phyloP scores from a whole-genome alignment of 2,113 vertebrate species.

The Callipepla californica region DNA sequence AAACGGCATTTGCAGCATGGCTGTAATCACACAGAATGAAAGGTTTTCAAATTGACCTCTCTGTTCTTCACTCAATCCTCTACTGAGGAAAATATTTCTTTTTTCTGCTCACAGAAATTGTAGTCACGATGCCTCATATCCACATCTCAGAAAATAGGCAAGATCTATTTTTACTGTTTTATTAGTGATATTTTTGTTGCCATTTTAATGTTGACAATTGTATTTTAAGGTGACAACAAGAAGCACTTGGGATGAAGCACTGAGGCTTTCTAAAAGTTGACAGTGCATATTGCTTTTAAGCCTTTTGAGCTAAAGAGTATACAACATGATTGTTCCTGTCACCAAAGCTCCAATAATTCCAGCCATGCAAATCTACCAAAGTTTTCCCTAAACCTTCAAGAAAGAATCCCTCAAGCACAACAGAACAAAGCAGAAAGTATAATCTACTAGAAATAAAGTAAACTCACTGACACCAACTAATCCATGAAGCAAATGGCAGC shows the following conservation, averaged over 20 bases:
- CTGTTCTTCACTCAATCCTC: slow-evolving; percentile 49
- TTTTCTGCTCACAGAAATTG: slow-evolving; percentile 39
- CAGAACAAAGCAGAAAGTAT: neutral
- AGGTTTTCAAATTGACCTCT: slow-evolving; percentile 67
- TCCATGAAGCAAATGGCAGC: neutral
- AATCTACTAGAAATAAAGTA: neutral
- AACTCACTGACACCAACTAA: neutral
- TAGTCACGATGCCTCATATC: neutral
- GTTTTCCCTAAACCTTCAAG: neutral
- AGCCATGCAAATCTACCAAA: neutral
- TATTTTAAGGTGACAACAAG: neutral
- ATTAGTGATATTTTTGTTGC: slow-evolving; percentile 14
- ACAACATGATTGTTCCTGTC: neutral
- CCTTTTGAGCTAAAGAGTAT: neutral
- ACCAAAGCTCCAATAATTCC: neutral
- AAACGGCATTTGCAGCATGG: slow-evolving; percentile 70
- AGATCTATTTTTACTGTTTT: slow-evolving; percentile 22
- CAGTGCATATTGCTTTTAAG: neutral
- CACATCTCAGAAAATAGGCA: slow-evolving; percentile 23
- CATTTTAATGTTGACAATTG: slow-evolving; percentile 33
- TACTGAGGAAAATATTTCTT: slow-evolving; percentile 39
- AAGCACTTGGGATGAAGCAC: neutral
- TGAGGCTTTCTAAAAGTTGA: neutral
- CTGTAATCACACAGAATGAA: slow-evolving; percentile 74
- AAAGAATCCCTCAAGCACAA: neutral